Evolutionary conservation across 2,797 vertebrate species (phyloP).

Genomic region (Sternotherus odoratus): DNA sequence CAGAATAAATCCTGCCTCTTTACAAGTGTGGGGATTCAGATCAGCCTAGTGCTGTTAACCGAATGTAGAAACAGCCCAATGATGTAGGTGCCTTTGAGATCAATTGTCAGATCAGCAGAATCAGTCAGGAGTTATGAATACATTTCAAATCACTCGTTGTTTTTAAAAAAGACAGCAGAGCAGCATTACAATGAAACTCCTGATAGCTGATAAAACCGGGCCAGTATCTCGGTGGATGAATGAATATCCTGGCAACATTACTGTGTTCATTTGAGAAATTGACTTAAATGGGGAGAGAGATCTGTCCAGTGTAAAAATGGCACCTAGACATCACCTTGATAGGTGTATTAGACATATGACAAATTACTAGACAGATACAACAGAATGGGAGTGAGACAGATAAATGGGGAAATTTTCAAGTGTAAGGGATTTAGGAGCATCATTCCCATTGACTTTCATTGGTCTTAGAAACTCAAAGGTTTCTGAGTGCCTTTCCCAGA

Average conservation of each 20-base stretch:
- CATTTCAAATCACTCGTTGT: neutral
- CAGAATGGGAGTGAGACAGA: neutral
- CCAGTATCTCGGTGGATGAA: neutral
- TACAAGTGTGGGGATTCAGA: neutral
- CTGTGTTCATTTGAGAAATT: neutral
- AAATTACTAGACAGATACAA: neutral
- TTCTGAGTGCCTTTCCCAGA: neutral
- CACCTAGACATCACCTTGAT: neutral
- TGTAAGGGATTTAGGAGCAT: neutral
- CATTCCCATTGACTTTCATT: neutral
- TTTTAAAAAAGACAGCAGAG: neutral
- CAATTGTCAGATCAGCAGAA: neutral
- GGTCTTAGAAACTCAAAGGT: neutral
- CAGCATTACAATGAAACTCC: neutral
- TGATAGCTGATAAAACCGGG: neutral
- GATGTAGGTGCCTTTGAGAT: neutral
- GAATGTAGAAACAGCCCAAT: neutral
- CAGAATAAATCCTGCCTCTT: rapidly evolving
- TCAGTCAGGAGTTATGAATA: rapidly evolving
- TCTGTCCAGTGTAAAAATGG: neutral
- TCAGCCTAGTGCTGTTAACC: neutral
- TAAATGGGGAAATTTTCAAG: neutral
- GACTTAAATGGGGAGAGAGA: neutral
- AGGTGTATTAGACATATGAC: neutral
- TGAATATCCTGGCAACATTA: too few species aligned